Evolutionary conservation across 2,113 vertebrate genomes (phyloP), one percentile per base, ranked within the genome.

Genomic region (Oreotrochilus melanogaster): DNA sequence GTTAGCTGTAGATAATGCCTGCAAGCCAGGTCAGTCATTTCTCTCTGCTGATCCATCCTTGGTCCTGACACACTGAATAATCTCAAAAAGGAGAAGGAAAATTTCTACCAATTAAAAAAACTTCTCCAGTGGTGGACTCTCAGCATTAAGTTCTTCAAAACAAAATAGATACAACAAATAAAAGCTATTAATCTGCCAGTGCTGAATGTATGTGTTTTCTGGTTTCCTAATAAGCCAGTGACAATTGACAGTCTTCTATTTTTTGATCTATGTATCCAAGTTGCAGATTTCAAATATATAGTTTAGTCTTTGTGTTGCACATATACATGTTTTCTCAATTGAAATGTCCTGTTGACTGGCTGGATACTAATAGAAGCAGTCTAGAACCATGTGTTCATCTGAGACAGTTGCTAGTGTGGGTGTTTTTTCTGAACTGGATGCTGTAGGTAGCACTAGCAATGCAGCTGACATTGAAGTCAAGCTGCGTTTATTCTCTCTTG

Each of bases 391-490:
- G 3, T 11, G 56, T 19, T 81, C 19, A 82, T 61, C 66, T 45
- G 75, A 87, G 35, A 7, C 53, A 62, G 65, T 30, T 71, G 86
- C 14, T 16, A 18, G 37, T 22, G 69, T 33, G 57, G 28, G 62
- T 69, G 67, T 13, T 72, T 79, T 88, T 78, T 78, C 66, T 76
- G 82, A 75, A 50, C 45, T 61, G 58, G 45, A 35, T 76, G 83
- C 79, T 83, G 67, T 91, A 91, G 91, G 88, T 88, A 79, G 91
- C 94, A 90, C 57, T 79, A 69, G 79, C 50, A 83, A 76, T 0
- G 79, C 60, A 70, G 75, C 12, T 53, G 66, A 80, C 42, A 27
- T 47, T 45, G 54, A 79, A 42, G 76, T 86, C 71, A 73, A 50
- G 62, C 62, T 73, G 30, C 0, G 0, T 69, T 90, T 75, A 51